These are phyloP conservation scores for Thecophora atra DNA, from an alignment of 2,888 invertebrate species.

Conservation along the genomic window DNA sequence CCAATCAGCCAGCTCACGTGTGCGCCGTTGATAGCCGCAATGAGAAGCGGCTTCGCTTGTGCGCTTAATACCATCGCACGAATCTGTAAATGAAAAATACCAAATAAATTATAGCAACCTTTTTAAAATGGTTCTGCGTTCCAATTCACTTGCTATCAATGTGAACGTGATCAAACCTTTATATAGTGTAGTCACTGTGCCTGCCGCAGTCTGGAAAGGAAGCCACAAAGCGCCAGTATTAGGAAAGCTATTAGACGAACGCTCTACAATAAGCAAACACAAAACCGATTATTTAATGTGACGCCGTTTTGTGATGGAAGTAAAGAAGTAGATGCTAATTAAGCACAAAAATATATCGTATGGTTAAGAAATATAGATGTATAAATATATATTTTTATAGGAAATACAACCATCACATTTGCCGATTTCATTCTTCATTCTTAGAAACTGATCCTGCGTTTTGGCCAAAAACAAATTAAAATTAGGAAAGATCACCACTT, in stretches of 20 bases:
- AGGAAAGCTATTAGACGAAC: constrained; percentile 66
- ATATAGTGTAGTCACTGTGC: constrained; percentile 79
- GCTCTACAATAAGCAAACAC: constrained; percentile 67
- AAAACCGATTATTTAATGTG: not conserved
- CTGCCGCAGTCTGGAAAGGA: constrained; percentile 83
- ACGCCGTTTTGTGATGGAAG: not conserved
- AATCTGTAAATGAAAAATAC: constrained; percentile 68
- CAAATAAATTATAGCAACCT: no score
- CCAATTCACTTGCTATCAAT: not conserved
- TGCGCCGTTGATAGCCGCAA: constrained; percentile 77
- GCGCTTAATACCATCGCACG: constrained; percentile 75
- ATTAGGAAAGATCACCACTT: no score
- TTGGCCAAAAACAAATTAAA: no score
- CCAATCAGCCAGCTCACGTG: constrained; percentile 80
- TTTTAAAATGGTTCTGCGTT: not conserved
- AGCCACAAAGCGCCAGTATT: constrained; percentile 76
- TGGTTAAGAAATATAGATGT: no score
- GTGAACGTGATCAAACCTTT: constrained; percentile 70
- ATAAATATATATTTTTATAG: no score
- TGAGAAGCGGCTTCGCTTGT: constrained; percentile 77
- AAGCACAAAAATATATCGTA: no score
- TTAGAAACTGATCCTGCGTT: no score
- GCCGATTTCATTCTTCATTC: no score
- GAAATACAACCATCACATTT: no score
- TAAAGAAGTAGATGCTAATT: not conserved